These are phyloP conservation scores for Prosopocoilus inquinatus DNA, from an alignment of 2,888 invertebrate species.

Conservation along the genomic window DNA sequence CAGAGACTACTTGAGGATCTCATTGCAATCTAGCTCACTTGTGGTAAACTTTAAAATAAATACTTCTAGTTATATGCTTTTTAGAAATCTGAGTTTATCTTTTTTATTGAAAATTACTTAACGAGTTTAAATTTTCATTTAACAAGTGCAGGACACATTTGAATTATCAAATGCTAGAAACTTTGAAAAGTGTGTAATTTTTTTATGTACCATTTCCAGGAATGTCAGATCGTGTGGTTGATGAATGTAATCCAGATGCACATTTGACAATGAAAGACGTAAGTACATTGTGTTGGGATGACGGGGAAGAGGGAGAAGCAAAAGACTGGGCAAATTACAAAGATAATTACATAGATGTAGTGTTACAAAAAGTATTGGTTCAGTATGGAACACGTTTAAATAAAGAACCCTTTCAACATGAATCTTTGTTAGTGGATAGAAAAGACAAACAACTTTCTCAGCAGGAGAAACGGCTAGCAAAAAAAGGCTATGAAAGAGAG, in stretches of 20 bases:
- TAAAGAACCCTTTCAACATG: constrained; percentile 92
- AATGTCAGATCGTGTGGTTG: constrained; percentile 96
- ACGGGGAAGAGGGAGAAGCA: constrained; percentile 80
- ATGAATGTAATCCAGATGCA: constrained; percentile 96
- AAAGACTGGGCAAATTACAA: constrained; percentile 71
- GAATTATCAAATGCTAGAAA: background rate
- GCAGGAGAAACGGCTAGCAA: constrained; percentile 89
- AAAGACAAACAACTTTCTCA: constrained; percentile 93
- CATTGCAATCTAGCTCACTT: too few species aligned
- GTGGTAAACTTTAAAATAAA: too few species aligned
- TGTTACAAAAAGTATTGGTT: constrained; percentile 73
- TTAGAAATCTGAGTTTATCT: too few species aligned
- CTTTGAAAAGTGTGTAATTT: background rate
- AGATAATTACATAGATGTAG: constrained; percentile 76
- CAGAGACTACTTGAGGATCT: too few species aligned
- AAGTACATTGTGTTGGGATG: constrained; percentile 86
- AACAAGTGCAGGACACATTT: background rate
- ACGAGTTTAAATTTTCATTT: background rate
- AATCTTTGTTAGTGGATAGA: constrained; percentile 88
- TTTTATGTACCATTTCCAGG: constrained; percentile 33
- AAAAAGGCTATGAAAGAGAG: constrained; percentile 90
- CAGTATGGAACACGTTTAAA: constrained; percentile 64
- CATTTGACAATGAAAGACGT: constrained; percentile 87
- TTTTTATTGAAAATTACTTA: too few species aligned
- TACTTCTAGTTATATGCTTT: too few species aligned